phyloP scores from a whole-genome alignment of 2,113 vertebrate species.

The Sapayoa aenigma region DNA sequence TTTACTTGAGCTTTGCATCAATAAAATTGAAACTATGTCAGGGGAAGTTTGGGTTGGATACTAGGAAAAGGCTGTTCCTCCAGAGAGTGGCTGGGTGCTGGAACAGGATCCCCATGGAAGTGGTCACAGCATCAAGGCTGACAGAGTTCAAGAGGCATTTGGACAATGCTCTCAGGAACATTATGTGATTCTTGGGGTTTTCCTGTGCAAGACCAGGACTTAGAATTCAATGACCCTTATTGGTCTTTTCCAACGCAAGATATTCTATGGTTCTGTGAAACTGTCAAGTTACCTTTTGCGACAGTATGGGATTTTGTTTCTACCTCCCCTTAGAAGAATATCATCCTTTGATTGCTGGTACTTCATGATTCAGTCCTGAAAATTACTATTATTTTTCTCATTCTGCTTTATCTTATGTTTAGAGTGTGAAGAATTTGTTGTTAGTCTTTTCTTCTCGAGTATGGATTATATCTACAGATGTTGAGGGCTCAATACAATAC shows the following conservation, averaged over 20 bases:
- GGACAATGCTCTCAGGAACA: too few relatives aligned
- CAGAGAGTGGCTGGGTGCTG: background rate
- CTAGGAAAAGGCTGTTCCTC: background rate
- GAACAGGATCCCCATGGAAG: background rate
- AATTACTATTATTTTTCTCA: background rate
- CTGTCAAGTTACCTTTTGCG: background rate
- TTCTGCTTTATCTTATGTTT: background rate
- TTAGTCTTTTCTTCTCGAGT: background rate
- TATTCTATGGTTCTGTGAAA: background rate
- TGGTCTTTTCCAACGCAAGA: background rate
- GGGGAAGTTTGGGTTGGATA: background rate
- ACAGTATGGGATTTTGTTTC: background rate
- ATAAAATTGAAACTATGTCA: background rate
- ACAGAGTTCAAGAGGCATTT: background rate
- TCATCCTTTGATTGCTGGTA: background rate
- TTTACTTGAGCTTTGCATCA: background rate
- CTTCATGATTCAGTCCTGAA: background rate
- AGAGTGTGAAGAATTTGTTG: background rate
- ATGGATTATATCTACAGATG: background rate
- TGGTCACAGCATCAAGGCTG: background rate
- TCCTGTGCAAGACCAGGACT: accelerated
- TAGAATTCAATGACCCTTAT: background rate
- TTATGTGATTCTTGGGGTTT: background rate
- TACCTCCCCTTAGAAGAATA: background rate
- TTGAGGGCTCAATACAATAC: background rate